These are phyloP conservation scores for Lepidurus couesii DNA, from an alignment of 1,140 invertebrate genomes.

Conservation along the genomic window DNA sequence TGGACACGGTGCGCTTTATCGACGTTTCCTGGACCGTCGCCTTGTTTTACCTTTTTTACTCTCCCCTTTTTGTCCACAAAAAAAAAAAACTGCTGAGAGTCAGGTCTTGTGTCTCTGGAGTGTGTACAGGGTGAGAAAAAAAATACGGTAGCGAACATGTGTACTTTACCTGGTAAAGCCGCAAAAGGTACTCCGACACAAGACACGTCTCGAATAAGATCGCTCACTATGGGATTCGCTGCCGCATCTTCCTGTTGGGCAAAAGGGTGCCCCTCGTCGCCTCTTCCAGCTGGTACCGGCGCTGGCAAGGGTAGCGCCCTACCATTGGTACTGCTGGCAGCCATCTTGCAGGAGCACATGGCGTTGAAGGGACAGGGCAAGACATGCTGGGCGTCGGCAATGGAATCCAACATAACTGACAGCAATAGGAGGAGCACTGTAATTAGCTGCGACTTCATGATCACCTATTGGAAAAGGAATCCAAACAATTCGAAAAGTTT, in stretches of 20 bases:
- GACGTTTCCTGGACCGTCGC: background rate
- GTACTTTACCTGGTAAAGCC: constrained; percentile 53
- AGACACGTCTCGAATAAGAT: constrained; percentile 52
- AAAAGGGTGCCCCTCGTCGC: background rate
- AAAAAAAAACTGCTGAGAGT: background rate
- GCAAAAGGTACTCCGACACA: constrained; percentile 58
- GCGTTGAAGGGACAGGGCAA: constrained; percentile 54
- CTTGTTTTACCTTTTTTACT: background rate
- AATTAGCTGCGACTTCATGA: constrained; percentile 18
- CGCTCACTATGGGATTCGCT: constrained; percentile 30
- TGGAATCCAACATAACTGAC: background rate
- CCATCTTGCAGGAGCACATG: constrained; percentile 56
- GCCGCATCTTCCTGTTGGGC: background rate
- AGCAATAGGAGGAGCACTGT: background rate
- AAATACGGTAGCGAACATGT: background rate
- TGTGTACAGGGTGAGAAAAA: background rate
- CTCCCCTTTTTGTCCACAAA: background rate
- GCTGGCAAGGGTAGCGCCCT: constrained; percentile 44
- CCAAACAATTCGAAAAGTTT: no score
- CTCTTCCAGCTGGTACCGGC: constrained; percentile 41
- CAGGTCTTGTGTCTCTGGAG: no score
- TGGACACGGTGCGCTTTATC: constrained; percentile 11
- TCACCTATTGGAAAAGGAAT: background rate
- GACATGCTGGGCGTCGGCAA: constrained; percentile 24
- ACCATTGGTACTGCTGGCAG: background rate